Base-by-base conservation (phyloP, 2,113 vertebrate genomes). In the Ursus arctos region DNA sequence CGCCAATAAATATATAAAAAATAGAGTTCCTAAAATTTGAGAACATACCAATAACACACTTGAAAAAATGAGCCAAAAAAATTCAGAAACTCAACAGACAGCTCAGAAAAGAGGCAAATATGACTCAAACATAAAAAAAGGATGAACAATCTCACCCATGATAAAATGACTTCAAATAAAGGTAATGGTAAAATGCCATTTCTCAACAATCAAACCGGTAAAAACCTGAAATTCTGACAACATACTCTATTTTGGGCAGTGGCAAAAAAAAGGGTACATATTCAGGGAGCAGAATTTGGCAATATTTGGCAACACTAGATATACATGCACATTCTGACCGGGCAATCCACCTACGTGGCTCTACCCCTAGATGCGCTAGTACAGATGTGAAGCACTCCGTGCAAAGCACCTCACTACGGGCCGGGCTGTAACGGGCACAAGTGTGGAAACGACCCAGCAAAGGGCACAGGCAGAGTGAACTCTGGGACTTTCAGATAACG, bases 381-480 rank as follows among this genome's bases (percentile, higher is more conserved):
- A 33, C 43, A 47, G 15, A 16, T 6, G 11, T 1, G 12, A 57
- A 33, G 22, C n/a, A 31, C 6, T 15, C 16, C 16, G 65, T 14
- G n/a, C 43, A 26, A 51, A 71, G 19, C 7, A 6, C 31, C 33
- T 16, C 65, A 67, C 31, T 26, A 21, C 51, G 0, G 61, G 28
- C 61, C 61, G 13, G 26, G 26, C 59, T 61, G 61, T 0, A 0
- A 0, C 4, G 26, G 61, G 33, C 69, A 11, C 10, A 0, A 19
- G 15, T 51, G 1, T 28, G n/a, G 36, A 53, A 49, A 6, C 0
- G 14, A 26, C 0, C 9, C 67, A 63, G 86, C 21, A 2, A 8
- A 36, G 5, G 15, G 10, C 6, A 3, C 47, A 3, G 12, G 79
- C 6, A 14, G 5, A 40, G 19, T 0, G 8, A 11, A 21, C 55